Conservation (phyloP, 2,888 invertebrate genomes). For the Caenorhabditis macrosperma region DNA sequence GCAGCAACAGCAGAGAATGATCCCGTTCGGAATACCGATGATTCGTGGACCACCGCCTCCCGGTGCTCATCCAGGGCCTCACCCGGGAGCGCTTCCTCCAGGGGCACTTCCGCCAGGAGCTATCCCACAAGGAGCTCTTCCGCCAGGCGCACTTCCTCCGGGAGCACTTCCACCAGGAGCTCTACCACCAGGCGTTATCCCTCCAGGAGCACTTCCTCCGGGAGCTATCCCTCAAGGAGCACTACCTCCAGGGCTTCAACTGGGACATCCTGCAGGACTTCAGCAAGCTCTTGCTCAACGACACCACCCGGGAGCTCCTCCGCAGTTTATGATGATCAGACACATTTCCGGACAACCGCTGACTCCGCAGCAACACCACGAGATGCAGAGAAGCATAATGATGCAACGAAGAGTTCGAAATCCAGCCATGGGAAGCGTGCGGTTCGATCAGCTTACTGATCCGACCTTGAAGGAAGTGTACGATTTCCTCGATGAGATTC, state of each 20-base stretch:
- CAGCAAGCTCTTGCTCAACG: too few species aligned
- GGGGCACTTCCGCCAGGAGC: not conserved
- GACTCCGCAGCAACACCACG: conserved; percentile 18
- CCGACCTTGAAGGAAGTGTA: conserved; percentile 54
- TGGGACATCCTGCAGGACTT: not conserved
- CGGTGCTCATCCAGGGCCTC: not conserved
- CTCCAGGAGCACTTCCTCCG: not conserved
- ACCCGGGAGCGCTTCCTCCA: not conserved
- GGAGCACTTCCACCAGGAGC: not conserved
- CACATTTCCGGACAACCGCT: conserved; percentile 9
- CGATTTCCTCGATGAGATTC: conserved; percentile 64
- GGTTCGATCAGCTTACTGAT: conserved; percentile 38
- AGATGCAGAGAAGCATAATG: conserved; percentile 21
- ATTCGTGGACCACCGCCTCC: not conserved
- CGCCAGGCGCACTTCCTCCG: too few species aligned
- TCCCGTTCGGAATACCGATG: conserved; percentile 27
- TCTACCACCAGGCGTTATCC: not conserved
- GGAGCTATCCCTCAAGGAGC: not conserved
- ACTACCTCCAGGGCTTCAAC: not conserved
- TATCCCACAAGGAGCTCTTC: too few species aligned
- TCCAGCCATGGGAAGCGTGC: conserved; percentile 24
- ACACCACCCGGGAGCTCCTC: not conserved
- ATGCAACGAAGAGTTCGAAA: not conserved
- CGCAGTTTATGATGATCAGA: not conserved
- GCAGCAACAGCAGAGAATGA: conserved; percentile 24